Evolutionary conservation across 2,113 vertebrate genomes (phyloP).

Genomic region (Clupea harengus): DNA sequence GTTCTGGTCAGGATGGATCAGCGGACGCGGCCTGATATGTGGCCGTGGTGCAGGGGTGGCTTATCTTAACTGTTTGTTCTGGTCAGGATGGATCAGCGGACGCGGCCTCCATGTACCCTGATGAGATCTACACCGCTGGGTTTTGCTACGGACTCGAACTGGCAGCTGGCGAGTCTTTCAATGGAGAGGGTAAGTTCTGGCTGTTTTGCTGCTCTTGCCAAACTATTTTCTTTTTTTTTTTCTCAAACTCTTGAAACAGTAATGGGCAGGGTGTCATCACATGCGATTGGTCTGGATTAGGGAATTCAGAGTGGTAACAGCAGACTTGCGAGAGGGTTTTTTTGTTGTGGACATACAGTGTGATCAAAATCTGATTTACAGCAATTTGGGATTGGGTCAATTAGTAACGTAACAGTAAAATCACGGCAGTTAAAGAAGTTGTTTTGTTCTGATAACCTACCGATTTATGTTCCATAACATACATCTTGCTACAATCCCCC

Average conservation of each 20-base stretch:
- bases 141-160: conserved; percentile 74
- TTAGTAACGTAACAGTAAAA: too few relatives aligned
- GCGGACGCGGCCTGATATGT: conserved; percentile 66
- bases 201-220: background rate
- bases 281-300: too few relatives aligned
- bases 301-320: background rate
- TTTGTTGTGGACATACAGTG: background rate
- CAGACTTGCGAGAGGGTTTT: background rate
- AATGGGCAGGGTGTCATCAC: too few relatives aligned
- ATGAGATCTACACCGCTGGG: conserved; percentile 75
- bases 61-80: conserved; percentile 15
- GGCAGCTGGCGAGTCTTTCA: conserved; percentile 74
- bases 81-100: conserved; percentile 75
- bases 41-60: background rate
- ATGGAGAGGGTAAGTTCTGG: conserved; percentile 62
- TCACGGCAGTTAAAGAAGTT: too few relatives aligned
- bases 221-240: background rate
- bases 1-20: conserved; percentile 67
- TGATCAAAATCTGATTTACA: background rate
- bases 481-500: background rate
- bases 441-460: background rate
- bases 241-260: background rate
- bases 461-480: too few relatives aligned
- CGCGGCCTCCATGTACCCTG: conserved; percentile 71
- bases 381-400: too few relatives aligned